phyloP scores from a whole-genome alignment of 2,113 vertebrate species.

The Gymnobelideus leadbeateri region DNA sequence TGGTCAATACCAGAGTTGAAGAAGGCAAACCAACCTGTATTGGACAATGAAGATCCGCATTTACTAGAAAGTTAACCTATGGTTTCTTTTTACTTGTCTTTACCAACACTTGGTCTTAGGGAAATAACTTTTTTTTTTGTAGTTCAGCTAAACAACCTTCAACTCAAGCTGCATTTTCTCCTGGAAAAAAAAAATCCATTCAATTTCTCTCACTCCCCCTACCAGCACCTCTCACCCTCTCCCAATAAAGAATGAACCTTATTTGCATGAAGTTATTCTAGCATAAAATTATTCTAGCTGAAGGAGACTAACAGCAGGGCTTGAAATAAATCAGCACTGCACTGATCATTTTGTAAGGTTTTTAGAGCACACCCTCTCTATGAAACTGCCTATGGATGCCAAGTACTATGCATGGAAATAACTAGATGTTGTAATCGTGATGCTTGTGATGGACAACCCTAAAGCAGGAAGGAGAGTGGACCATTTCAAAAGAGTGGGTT shows the following conservation, averaged over 20 bases:
- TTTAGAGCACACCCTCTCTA: neutral
- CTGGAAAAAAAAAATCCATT: neutral
- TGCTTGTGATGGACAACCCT: neutral
- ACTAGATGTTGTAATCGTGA: conserved; percentile 37
- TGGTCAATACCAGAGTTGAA: neutral
- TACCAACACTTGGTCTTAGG: neutral
- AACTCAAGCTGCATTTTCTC: neutral
- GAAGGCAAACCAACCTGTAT: neutral
- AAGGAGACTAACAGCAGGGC: conserved; percentile 40
- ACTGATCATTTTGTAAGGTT: neutral
- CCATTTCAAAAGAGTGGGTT: conserved; percentile 40
- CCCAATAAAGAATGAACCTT: conserved; percentile 38
- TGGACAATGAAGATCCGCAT: neutral
- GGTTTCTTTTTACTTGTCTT: neutral
- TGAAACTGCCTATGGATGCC: conserved; percentile 1
- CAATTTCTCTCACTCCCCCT: conserved; percentile 8
- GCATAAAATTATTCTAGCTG: conserved; percentile 67
- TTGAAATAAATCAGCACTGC: conserved; percentile 31
- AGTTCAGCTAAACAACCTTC: conserved; percentile 15
- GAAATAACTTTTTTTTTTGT: neutral
- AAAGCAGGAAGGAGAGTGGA: neutral
- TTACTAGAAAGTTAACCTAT: neutral
- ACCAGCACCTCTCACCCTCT: conserved; percentile 12
- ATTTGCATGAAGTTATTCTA: conserved; percentile 69
- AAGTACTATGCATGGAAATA: neutral